Evolutionary conservation across 2,888 invertebrate genomes (phyloP), one percentile per base, ranked within the genome.

Genomic region (Plemyria rubiginata): DNA sequence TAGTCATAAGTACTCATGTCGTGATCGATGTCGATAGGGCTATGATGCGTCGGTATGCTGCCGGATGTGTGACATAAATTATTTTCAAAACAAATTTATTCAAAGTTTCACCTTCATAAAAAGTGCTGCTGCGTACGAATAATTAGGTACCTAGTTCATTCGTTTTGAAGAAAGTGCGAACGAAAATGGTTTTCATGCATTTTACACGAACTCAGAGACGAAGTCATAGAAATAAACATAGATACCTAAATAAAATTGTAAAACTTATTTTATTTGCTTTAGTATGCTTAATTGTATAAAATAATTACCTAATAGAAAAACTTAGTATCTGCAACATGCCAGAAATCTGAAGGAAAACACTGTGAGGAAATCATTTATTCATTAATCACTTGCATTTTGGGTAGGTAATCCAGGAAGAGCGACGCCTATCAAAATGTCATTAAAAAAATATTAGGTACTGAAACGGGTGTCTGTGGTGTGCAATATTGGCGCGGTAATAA

Each of bases 161-260:
- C 76, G 72, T 74, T 78, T 77, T 80, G 79, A 72, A 75, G 76
- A 77, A 73, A 77, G 67, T 70, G 78, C 79, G 77, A 79, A 79
- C 79, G 79, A 82, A 71, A 75, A 81, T 77, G 73, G 77, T 79
- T 81, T 82, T 82, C 79, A 84, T 86, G 91, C 89, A 91, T 91
- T 90, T 90, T 86, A 80, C 81, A 82, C 80, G 82, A 86, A 85
- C 76, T 80, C 76, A 75, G 78, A 80, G 76, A 72, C 75, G 77
- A 83, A 78, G 78, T 79, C 81, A 76, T 82, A 22, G 32, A 81
- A 78, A 78, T 75, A 78, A 71, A 74, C 74, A 72, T 68, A 72
- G 74, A 70, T 69, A n/a, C n/a, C n/a, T n/a, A 75, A 67, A 71
- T 73, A 71, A 68, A 68, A 71, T 50, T 49, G 45, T 41, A 57